Percentiles rank a stretch among this genome's conserved stretches.
These are phyloP conservation scores for Hetaerina titia DNA, from an alignment of 2,888 invertebrate genomes.

Conservation along the genomic window DNA sequence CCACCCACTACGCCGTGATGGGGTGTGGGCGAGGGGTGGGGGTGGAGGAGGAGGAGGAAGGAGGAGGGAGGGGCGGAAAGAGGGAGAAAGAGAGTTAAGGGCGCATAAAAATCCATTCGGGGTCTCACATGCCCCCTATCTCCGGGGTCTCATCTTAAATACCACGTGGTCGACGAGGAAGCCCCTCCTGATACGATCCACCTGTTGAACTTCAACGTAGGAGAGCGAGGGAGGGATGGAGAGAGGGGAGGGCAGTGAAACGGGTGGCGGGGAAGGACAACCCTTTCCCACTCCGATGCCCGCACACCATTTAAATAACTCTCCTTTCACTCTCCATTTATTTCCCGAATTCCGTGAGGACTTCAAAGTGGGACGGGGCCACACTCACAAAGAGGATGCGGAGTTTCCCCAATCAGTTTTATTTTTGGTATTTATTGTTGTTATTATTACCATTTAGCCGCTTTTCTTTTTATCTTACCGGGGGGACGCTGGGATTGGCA, in stretches of 20 bases:
- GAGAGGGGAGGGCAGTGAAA: background rate
- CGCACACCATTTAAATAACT: slow-evolving; percentile 6
- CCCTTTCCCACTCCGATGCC: background rate
- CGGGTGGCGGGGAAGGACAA: background rate
- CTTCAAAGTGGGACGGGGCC: background rate
- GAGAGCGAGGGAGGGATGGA: background rate
- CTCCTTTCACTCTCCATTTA: slow-evolving; percentile 32
- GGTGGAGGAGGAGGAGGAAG: background rate
- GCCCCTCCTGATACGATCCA: background rate
- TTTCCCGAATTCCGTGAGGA: slow-evolving; percentile 21
- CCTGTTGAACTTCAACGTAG: background rate
- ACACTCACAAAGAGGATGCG: background rate
- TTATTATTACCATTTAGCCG: background rate
- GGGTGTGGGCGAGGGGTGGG: no score
- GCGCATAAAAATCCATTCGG: background rate
- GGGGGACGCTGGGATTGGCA: background rate
- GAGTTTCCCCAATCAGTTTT: background rate
- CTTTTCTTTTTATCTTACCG: background rate
- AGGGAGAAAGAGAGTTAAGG: background rate
- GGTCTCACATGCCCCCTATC: background rate
- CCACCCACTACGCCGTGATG: background rate
- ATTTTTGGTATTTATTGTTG: no score
- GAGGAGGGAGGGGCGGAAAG: background rate
- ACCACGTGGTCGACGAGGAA: slow-evolving; percentile 7
- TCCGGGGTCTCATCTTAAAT: background rate